phyloP scores from a whole-genome alignment of 2,888 invertebrate genomes.

The Pocota personata region DNA sequence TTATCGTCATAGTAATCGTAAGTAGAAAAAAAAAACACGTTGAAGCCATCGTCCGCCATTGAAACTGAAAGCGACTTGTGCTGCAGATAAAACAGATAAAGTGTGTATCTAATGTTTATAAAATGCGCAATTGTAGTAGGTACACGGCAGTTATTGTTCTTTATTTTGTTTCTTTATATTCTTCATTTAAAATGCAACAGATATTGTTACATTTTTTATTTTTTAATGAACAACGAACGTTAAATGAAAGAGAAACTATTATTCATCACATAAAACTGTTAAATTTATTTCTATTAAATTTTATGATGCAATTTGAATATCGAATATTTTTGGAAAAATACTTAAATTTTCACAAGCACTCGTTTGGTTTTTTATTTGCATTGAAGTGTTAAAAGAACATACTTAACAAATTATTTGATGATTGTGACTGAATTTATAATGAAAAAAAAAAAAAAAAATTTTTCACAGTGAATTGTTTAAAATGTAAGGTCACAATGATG shows the following conservation, averaged over 20 bases:
- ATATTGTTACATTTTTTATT: not conserved
- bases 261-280: not conserved
- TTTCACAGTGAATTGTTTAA: not conserved
- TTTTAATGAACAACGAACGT: not conserved
- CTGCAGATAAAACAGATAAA: slow-evolving; percentile 21
- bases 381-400: not conserved
- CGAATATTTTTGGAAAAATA: not conserved
- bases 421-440: slow-evolving; percentile 5
- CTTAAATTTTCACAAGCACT: not conserved
- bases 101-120: slow-evolving; percentile 16
- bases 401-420: not conserved
- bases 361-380: not conserved
- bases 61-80: slow-evolving; percentile 68
- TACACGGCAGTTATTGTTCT: not conserved
- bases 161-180: slow-evolving; percentile 15
- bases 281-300: slow-evolving; percentile 4
- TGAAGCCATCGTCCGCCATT: slow-evolving; percentile 67
- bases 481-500: not conserved
- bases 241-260: slow-evolving; percentile 30
- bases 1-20: slow-evolving; percentile 3
- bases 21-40: slow-evolving; percentile 1
- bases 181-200: slow-evolving; percentile 10
- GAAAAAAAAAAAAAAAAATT: not conserved
- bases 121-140: slow-evolving; percentile 37
- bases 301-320: slow-evolving; percentile 18